Conservation (phyloP, 2,113 vertebrate species). For the Syrrhaptes paradoxus region DNA sequence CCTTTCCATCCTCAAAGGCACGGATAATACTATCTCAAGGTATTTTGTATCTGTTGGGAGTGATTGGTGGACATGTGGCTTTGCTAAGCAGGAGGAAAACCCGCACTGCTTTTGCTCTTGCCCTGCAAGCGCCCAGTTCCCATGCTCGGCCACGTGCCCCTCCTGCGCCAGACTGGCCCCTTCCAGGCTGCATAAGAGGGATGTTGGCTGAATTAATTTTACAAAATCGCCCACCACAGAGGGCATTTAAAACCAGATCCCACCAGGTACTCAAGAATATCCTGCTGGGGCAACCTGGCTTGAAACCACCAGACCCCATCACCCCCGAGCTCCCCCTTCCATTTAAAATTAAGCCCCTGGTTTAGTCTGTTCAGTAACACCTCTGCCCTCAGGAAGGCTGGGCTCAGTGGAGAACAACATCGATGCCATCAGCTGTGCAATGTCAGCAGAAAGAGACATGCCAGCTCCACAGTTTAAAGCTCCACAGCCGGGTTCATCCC, state of each 20-base stretch:
- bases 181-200: neutral
- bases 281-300: neutral
- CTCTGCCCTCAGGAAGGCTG: neutral
- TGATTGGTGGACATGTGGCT: neutral
- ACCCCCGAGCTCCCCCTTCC: neutral
- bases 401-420: neutral
- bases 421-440: neutral
- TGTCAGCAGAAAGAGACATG: neutral
- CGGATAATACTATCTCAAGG: slow-evolving; percentile 11
- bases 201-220: neutral
- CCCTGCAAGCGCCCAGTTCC: neutral
- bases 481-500: neutral
- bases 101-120: neutral
- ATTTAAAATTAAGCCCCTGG: neutral
- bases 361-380: neutral
- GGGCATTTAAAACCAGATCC: neutral
- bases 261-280: neutral
- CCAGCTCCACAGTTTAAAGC: slow-evolving; percentile 13
- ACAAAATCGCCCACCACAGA: neutral
- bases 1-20: neutral
- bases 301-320: neutral
- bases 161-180: neutral
- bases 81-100: neutral
- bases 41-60: neutral
- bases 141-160: neutral